Base-by-base conservation (phyloP, 2,113 vertebrate species). In the Syngnathus scovelli region DNA sequence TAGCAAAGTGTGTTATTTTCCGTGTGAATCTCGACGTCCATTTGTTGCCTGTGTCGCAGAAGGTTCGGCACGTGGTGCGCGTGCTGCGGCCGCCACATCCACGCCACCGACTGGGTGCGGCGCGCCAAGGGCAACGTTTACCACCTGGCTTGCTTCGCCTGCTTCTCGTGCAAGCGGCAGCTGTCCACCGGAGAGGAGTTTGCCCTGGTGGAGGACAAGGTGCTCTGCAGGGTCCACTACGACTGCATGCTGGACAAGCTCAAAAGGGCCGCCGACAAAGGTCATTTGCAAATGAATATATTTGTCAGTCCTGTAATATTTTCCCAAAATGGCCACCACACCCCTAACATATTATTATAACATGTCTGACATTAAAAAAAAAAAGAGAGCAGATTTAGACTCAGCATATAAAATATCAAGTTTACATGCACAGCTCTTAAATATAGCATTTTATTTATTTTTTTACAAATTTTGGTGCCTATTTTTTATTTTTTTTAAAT, bases 181-280 rank as follows among this genome's bases (percentile, higher is more conserved):
- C 94, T 99, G 27, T 98, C 96, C 6, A 99, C 96, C 0, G 97
- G 97, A 46, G 97, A 99, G 82, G 96, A 99, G 90, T 99, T 99
- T 23, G 97, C 96, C 6, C 71, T 99, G 91, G 96, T 98, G 10
- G 97, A 99, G 79, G 95, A 96, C 71, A 94, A 96, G 67, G 96
- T 99, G 62, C 93, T 99, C 1, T 99, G 97, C 66, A 90, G 94
- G 54, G 93, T 97, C 7, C 97, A 99, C 76, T 99, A 98, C 1
- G 95, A 98, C 89, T 96, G 95, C 85, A 96, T 98, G 96, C 71
- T 98, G 91, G 96, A 99, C 87, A 98, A 98, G 69, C 92, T 99
- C 43, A 98, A 98, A 84, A 90, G 95, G 86, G 96, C 96, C 76
- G 94, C 95, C 56, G 96, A 98, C 86, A 99, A 95, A 18, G 97